These are phyloP conservation scores for Kryphioiulus occultus DNA, from an alignment of 2,888 invertebrate genomes.

Conservation along the genomic window DNA sequence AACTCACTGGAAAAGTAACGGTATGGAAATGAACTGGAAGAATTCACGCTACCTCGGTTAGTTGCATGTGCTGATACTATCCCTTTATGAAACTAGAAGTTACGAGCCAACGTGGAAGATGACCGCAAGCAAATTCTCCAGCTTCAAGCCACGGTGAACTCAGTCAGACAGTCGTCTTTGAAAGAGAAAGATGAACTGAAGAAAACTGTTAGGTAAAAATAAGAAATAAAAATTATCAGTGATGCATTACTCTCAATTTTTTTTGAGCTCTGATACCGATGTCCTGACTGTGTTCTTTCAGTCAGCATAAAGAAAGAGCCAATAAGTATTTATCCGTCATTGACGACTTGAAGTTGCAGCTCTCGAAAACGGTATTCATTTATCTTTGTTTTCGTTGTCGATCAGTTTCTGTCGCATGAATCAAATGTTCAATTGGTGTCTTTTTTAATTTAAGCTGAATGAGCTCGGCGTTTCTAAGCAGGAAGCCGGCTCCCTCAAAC, in stretches of 20 bases:
- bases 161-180: background rate
- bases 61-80: background rate
- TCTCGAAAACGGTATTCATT: background rate
- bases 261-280: too few species aligned
- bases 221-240: background rate
- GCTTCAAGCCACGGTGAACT: background rate
- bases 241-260: background rate
- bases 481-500: constrained; percentile 8
- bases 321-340: constrained; percentile 40
- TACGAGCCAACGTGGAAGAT: background rate
- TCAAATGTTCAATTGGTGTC: background rate
- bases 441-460: background rate
- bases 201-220: background rate
- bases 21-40: background rate
- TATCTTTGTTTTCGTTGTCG: background rate
- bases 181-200: background rate
- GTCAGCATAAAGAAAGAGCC: background rate
- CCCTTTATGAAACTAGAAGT: background rate
- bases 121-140: background rate
- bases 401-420: background rate
- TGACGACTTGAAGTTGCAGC: constrained; percentile 1
- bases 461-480: background rate
- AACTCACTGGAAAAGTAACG: background rate
- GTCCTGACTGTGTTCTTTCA: background rate
- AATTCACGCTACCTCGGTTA: background rate